Evolutionary conservation across 2,797 vertebrate species (phyloP).

Genomic region (Takifugu ocellatus): DNA sequence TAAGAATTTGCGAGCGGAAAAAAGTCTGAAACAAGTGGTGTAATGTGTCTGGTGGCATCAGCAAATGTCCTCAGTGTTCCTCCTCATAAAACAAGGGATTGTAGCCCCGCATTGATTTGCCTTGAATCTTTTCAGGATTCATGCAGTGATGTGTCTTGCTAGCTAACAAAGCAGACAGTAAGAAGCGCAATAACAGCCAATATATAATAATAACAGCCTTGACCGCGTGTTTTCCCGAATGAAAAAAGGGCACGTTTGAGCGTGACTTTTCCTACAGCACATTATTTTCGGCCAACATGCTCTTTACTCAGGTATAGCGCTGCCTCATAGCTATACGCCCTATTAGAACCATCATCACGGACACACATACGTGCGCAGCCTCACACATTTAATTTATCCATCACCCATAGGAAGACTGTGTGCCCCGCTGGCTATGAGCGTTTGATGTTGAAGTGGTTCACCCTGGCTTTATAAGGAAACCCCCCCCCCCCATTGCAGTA

Average conservation of each 20-base stretch:
- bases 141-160: conserved; percentile 14
- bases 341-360: not conserved
- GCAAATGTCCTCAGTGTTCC: not conserved
- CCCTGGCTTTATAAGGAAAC: conserved; percentile 50
- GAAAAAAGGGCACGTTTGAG: not conserved
- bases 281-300: conserved; percentile 20
- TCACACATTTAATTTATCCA: conserved; percentile 21
- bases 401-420: conserved; percentile 34
- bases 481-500: conserved; percentile 32
- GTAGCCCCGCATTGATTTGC: not conserved
- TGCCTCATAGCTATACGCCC: not conserved
- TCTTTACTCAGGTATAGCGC: conserved; percentile 9
- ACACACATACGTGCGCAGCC: conserved; percentile 9
- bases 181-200: conserved; percentile 1
- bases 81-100: not conserved
- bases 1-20: not conserved
- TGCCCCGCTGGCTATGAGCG: conserved; percentile 46
- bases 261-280: not conserved
- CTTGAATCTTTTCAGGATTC: conserved; percentile 1
- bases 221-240: not conserved
- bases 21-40: too few species aligned
- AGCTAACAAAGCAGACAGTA: conserved; percentile 26
- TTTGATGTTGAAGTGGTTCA: conserved; percentile 64
- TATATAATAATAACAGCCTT: too few species aligned
- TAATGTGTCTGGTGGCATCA: too few species aligned